Percentiles rank a stretch among this genome's conserved stretches.
phyloP scores from a whole-genome alignment of 2,888 invertebrate species.

The Beris chalybata region DNA sequence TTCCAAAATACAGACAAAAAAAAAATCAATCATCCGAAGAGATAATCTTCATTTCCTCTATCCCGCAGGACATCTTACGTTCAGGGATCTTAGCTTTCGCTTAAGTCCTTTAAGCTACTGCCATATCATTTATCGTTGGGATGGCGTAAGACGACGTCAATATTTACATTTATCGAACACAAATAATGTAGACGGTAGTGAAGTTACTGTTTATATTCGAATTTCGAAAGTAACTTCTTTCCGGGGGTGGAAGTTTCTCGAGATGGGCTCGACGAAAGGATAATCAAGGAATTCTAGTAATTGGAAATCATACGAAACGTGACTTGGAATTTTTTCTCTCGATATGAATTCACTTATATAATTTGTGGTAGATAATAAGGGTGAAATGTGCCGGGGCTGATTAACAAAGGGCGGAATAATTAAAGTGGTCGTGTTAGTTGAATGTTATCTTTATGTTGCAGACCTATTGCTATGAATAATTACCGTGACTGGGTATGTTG shows the following conservation, averaged over 20 bases:
- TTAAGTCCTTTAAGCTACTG: conserved; percentile 4
- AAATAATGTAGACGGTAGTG: no score
- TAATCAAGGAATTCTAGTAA: conserved; percentile 5
- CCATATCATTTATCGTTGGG: no score
- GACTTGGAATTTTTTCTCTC: conserved; percentile 5
- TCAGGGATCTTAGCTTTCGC: background rate
- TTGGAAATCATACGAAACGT: background rate
- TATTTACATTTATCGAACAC: no score
- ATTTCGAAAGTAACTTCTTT: background rate
- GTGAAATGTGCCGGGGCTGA: no score
- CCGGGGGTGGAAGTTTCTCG: background rate
- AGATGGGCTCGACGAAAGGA: background rate
- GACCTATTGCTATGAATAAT: no score
- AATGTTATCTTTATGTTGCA: no score
- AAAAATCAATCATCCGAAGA: conserved; percentile 32
- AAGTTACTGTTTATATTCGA: background rate
- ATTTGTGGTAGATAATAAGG: no score
- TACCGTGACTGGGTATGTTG: no score
- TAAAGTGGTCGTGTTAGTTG: no score
- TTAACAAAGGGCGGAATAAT: no score
- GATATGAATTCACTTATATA: background rate
- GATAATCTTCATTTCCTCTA: conserved; percentile 19
- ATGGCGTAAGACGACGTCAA: no score
- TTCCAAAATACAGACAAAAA: conserved; percentile 2
- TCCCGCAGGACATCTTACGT: background rate